Percentiles rank a stretch among this genome's conserved stretches.
phyloP scores from a whole-genome alignment of 2,113 vertebrate species.

The Ursus arctos region DNA sequence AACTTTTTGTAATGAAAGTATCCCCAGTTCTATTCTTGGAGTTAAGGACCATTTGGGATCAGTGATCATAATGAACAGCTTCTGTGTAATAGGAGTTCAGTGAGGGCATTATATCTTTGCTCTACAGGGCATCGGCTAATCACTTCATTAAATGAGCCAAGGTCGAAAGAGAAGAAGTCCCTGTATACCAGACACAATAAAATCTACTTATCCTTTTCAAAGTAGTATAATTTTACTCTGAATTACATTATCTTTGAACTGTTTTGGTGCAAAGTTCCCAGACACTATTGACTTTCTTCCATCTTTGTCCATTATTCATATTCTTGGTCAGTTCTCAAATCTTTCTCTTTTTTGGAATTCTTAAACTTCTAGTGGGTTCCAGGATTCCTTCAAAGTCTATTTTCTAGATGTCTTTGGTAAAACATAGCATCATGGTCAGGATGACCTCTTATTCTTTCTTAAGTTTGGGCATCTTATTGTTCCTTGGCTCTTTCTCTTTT shows the following conservation, averaged over 20 bases:
- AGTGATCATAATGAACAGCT: background rate
- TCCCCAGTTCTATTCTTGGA: background rate
- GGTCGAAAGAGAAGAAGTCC: background rate
- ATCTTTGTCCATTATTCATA: background rate
- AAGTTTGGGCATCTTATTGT: background rate
- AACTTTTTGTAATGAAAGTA: background rate
- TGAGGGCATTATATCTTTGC: background rate
- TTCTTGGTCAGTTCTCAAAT: background rate
- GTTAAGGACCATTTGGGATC: background rate
- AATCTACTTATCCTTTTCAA: background rate
- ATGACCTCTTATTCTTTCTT: background rate
- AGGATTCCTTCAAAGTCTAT: background rate
- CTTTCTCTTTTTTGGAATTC: conserved; percentile 10
- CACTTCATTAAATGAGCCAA: background rate
- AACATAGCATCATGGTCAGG: background rate
- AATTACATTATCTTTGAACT: background rate
- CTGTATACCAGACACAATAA: background rate
- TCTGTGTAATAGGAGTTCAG: background rate
- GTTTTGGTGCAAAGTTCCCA: background rate
- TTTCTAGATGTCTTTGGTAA: background rate
- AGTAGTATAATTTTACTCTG: background rate
- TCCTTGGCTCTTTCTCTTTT: background rate
- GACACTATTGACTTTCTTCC: background rate
- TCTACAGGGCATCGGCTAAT: background rate
- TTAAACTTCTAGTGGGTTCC: conserved; percentile 3